phyloP scores from a whole-genome alignment of 2,113 vertebrate genomes.

The Myotis lucifugus region DNA sequence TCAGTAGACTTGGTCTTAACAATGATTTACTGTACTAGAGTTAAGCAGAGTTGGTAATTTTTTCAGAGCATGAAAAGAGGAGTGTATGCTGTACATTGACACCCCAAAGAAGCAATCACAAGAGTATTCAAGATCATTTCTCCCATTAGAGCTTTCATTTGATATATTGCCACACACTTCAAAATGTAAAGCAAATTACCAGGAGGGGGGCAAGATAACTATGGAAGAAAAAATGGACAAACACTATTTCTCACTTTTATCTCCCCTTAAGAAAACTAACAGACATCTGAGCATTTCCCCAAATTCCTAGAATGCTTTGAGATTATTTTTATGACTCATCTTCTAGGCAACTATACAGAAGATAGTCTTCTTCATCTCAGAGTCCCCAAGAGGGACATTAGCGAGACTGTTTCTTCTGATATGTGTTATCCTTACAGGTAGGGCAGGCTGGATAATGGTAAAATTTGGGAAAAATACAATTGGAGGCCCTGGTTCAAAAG shows the following conservation, averaged over 20 bases:
- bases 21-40: neutral
- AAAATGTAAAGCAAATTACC: neutral
- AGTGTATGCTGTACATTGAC: neutral
- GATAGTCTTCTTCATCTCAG: neutral
- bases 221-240: neutral
- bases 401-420: neutral
- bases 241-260: neutral
- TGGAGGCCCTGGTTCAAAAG: neutral
- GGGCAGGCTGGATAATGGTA: too few species aligned
- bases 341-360: neutral
- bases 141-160: neutral
- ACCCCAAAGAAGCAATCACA: neutral
- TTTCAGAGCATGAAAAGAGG: neutral
- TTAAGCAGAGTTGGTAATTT: neutral
- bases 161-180: neutral
- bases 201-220: neutral
- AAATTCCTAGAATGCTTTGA: neutral
- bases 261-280: neutral
- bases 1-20: neutral
- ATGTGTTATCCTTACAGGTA: neutral
- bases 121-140: neutral
- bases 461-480: neutral
- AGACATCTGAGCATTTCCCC: neutral
- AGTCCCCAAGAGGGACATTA: neutral
- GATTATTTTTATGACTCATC: neutral